A percentile compares a stretch with the other conserved stretches of the same genome.
These are phyloP conservation scores for Diuraphis noxia DNA, from an alignment of 1,140 invertebrate species.

Conservation along the genomic window DNA sequence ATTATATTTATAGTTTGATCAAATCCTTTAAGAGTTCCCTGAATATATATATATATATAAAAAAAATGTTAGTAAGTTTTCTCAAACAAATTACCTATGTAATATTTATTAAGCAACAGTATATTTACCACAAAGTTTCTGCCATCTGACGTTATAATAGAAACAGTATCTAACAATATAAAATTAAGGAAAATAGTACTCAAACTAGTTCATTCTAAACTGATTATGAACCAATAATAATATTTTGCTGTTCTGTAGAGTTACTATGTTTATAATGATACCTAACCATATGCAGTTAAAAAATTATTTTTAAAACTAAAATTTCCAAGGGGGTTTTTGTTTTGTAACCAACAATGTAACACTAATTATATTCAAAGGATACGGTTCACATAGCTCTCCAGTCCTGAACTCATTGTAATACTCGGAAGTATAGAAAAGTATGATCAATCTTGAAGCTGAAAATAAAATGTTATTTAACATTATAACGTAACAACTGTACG, in stretches of 20 bases:
- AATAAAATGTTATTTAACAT: not conserved
- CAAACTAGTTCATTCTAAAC: not conserved
- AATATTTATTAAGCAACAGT: slow-evolving; percentile 47
- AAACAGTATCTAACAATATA: slow-evolving; percentile 76
- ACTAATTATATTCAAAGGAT: slow-evolving; percentile 65
- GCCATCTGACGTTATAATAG: slow-evolving; percentile 92
- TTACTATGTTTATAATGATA: not conserved
- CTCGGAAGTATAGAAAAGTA: not conserved
- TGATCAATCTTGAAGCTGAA: not conserved
- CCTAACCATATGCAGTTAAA: not conserved
- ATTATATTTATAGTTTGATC: slow-evolving; percentile 99
- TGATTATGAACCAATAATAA: not conserved
- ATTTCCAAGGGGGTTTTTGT: not conserved
- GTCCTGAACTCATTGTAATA: slow-evolving; percentile 54
- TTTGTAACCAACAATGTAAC: not conserved
- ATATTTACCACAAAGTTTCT: slow-evolving; percentile 81
- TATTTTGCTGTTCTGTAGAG: not conserved
- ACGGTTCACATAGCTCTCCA: slow-evolving; percentile 85
- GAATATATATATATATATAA: too few species aligned
- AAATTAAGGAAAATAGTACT: slow-evolving; percentile 55
- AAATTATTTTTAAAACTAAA: not conserved
- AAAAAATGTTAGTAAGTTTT: not conserved
- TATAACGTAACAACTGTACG: not conserved
- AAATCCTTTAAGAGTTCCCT: slow-evolving; percentile 88
- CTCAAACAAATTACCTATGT: not conserved